Base-by-base conservation (phyloP, 2,888 invertebrate species). In the Balanococcus diminutus region DNA sequence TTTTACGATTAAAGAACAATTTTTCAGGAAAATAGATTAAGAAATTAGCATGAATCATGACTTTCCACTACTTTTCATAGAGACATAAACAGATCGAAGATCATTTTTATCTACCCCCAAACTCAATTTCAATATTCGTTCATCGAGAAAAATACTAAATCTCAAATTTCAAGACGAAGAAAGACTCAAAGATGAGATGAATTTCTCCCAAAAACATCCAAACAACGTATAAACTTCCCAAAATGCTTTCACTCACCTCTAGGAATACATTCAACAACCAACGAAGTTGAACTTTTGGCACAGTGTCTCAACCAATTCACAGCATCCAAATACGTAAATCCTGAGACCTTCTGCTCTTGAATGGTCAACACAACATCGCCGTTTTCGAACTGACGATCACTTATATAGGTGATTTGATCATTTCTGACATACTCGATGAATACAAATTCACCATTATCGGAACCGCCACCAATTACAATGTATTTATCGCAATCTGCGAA, bases 331-430 rank as follows among this genome's bases (percentile, higher is more conserved):
- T 91, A 90, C 1, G 92, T 92, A 88, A 91, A 92, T 72, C 92
- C 92, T 85, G 92, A 91, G 87, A 92, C 91, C 89, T 92, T 91
- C 88, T 91, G 91, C 51, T 91, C 92, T 89, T 92, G 91, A 81
- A 92, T 90, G 88, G 92, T 92, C 86, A 92, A 88, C 39, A 92
- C 88, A 86, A 92, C 89, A 88, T 91, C 91, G 25, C 88, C 88
- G 39, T 88, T 88, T 82, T 89, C 88, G 51, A 89, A 87, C 67
- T 87, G 87, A n/a, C 36, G n/a, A 61, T 84, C 61, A 39, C 75
- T 82, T 51, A 88, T 86, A 86, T 88, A 88, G 86, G 88, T 88
- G 39, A 89, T 88, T 36, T 79, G 31, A 87, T 88, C 88, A 72
- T 86, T 87, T 79, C 87, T 87, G 22, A 89, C 88, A 85, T 89